These are phyloP conservation scores for Euglossa dilemma DNA, from an alignment of 1,140 invertebrate species.

Conservation along the genomic window DNA sequence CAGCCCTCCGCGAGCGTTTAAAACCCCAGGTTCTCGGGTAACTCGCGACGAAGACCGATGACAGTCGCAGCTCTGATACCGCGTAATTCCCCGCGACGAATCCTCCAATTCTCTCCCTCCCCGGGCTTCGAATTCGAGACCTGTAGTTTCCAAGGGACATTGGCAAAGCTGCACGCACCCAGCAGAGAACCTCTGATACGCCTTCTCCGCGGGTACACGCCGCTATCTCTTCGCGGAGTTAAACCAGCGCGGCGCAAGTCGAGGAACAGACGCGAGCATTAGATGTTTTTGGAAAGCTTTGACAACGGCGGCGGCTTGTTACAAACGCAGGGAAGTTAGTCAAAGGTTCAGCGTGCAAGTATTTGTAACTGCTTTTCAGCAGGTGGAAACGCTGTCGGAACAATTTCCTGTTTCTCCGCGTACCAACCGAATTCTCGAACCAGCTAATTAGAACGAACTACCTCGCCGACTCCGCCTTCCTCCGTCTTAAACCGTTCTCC, in stretches of 20 bases:
- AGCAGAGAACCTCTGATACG: neutral
- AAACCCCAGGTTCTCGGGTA: neutral
- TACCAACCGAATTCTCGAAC: neutral
- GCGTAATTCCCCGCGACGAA: too few species aligned
- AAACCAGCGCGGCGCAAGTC: too few species aligned
- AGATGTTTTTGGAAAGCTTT: neutral
- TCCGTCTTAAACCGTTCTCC: neutral
- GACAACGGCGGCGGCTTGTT: neutral
- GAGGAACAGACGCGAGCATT: neutral
- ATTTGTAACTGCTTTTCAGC: neutral
- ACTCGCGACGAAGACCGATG: too few species aligned
- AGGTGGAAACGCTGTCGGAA: neutral
- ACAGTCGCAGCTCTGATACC: too few species aligned
- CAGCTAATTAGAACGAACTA: conserved; percentile 12
- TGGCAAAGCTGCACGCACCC: neutral
- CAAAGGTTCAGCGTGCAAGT: neutral
- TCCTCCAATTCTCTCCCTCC: too few species aligned
- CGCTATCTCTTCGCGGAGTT: neutral
- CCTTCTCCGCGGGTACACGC: neutral
- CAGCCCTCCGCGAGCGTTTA: neutral
- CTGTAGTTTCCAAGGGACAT: too few species aligned
- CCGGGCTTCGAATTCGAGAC: too few species aligned
- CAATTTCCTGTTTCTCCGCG: conserved; percentile 7
- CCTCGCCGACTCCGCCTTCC: neutral
- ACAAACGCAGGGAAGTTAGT: neutral